Evolutionary conservation across 2,797 vertebrate species (phyloP).

Genomic region (Gephyroberyx darwinii): DNA sequence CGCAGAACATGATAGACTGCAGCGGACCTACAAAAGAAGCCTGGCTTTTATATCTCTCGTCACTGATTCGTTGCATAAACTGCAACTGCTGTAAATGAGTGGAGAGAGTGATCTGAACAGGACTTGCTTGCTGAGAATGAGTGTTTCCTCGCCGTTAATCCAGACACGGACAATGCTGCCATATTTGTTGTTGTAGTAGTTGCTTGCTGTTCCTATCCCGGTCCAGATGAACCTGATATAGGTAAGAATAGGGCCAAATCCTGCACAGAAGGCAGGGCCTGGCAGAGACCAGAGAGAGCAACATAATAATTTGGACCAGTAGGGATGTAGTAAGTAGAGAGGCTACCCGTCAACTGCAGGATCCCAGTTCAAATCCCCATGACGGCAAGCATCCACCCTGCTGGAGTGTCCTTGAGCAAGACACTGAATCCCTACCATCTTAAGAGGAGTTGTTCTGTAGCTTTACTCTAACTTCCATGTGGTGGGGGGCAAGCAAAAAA

Average conservation of each 20-base stretch:
- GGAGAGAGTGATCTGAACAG: no score
- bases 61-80: neutral
- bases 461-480: no score
- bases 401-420: no score
- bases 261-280: constrained; percentile 92
- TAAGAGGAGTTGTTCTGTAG: no score
- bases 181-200: constrained; percentile 94
- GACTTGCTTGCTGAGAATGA: constrained; percentile 91
- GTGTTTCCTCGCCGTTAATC: constrained; percentile 93
- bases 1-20: constrained; percentile 90
- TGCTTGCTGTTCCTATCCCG: constrained; percentile 92
- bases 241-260: constrained; percentile 90
- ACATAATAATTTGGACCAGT: neutral
- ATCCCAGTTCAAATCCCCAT: no score
- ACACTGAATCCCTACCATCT: no score
- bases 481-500: no score
- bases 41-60: neutral
- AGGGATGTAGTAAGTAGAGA: neutral
- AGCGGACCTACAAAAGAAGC: constrained; percentile 82
- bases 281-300: constrained; percentile 14
- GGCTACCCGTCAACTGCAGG: neutral
- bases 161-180: constrained; percentile 92
- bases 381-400: no score
- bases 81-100: neutral
- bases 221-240: constrained; percentile 92